Base-by-base conservation (phyloP, 2,888 invertebrate species). In the Meteorus colon region DNA sequence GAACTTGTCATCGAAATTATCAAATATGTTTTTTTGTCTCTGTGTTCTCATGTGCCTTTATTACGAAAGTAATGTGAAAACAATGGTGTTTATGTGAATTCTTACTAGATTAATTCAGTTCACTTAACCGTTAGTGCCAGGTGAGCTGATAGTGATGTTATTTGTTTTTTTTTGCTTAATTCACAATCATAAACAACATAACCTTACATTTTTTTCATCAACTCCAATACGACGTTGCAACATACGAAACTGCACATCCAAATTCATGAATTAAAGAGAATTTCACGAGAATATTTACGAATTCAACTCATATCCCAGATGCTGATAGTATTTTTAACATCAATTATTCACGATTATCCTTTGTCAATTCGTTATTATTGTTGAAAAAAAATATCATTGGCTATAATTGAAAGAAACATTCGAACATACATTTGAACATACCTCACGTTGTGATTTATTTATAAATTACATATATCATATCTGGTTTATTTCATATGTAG, bases 11-110 rank as follows among this genome's bases (percentile, higher is more conserved):
- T 55, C 19, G 55, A 19, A 19, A 55, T 55, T 19, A 55, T 19
- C n/a, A 19, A 55, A 55, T 55, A 6, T 55, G 5, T 19, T 24
- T 55, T 19, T 55, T n/a, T 55, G 24, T 24, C 24, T 24, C 6
- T 19, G 19, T 55, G 55, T n/a, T n/a, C 19, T 19, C 41, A 55
- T 19, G 55, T 55, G 55, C 55, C 55, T 55, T 55, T 55, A 55
- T 55, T 19, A 8, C 10, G 55, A 55, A 19, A 19, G 19, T 19
- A 2, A 55, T 55, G 19, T 19, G n/a, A 55, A 55, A 55, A n/a
- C 4, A n/a, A 19, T 4, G 19, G 55, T 55, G 55, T 19, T 24
- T 6, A 55, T 19, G n/a, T 24, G n/a, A 4, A 55, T 55, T 5
- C 4, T 19, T 55, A 55, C 8, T 55, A 55, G 19, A 8, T 19